Conservation (phyloP, 2,113 vertebrate species). For the Phodopus roborovskii region DNA sequence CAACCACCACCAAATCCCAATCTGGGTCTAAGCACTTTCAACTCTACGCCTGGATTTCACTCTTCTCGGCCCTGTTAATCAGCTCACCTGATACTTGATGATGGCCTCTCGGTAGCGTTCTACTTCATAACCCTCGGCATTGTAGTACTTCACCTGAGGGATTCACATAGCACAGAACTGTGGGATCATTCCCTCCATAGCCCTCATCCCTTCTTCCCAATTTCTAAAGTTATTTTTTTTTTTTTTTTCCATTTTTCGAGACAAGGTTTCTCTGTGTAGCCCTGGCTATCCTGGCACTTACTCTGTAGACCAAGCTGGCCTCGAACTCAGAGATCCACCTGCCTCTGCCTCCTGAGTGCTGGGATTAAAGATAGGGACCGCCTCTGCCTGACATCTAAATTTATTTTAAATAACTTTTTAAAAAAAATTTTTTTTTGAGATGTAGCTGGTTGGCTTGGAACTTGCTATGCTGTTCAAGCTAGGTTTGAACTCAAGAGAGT, state of each 20-base stretch:
- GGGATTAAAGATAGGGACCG: neutral
- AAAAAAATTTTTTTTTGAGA: neutral
- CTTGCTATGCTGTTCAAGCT: neutral
- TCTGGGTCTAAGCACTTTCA: neutral
- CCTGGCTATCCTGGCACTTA: neutral
- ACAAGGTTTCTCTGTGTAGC: neutral
- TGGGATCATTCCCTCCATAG: neutral
- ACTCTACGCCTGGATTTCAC: neutral
- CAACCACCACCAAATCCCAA: neutral
- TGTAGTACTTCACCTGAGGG: slow-evolving; percentile 97
- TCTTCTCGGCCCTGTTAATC: neutral
- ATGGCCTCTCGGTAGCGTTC: slow-evolving; percentile 92
- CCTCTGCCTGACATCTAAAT: neutral
- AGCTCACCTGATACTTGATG: slow-evolving; percentile 93
- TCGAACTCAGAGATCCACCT: neutral
- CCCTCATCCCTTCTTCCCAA: neutral
- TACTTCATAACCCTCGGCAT: slow-evolving; percentile 94
- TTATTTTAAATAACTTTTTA: neutral
- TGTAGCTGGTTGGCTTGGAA: neutral
- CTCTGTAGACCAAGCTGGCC: neutral
- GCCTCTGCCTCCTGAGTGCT: neutral
- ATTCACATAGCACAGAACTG: neutral
- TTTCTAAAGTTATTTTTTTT: neutral
- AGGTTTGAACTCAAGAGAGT: neutral
- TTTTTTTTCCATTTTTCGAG: neutral